These are phyloP conservation scores for Ochlodes sylvanus DNA, from an alignment of 2,888 invertebrate genomes.

Conservation along the genomic window DNA sequence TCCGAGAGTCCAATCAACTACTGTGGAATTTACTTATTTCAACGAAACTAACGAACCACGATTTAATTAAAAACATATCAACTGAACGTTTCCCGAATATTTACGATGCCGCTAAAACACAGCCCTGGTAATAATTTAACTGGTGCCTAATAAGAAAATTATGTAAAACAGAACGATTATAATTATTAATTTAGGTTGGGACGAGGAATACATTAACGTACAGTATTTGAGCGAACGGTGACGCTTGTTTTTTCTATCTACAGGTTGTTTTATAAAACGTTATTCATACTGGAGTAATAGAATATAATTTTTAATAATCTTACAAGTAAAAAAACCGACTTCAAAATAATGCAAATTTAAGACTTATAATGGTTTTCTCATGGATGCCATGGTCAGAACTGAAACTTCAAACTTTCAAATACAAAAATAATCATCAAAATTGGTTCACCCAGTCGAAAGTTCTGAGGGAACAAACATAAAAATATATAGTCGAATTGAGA, in stretches of 20 bases:
- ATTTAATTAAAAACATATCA: constrained; percentile 78
- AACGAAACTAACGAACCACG: constrained; percentile 60
- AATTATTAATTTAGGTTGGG: constrained; percentile 78
- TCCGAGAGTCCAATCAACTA: constrained; percentile 54
- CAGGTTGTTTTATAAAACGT: background rate
- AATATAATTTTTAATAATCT: background rate
- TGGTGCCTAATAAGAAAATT: constrained; percentile 80
- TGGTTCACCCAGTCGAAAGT: too few relatives aligned
- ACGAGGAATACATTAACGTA: constrained; percentile 60
- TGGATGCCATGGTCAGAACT: too few relatives aligned
- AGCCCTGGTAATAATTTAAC: constrained; percentile 70
- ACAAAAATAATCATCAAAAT: too few relatives aligned
- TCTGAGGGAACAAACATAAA: too few relatives aligned
- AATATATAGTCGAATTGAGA: too few relatives aligned
- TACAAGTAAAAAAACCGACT: background rate
- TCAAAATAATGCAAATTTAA: too few relatives aligned
- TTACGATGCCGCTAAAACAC: constrained; percentile 81
- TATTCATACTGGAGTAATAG: constrained; percentile 9
- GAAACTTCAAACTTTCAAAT: too few relatives aligned
- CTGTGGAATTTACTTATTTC: constrained; percentile 56
- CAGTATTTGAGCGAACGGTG: constrained; percentile 47
- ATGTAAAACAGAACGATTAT: constrained; percentile 77
- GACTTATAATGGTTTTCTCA: too few relatives aligned
- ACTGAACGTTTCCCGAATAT: constrained; percentile 66
- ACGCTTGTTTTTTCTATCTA: constrained; percentile 44